Evolutionary conservation across 1,140 invertebrate genomes (phyloP).

Genomic region (Venustaconcha ellipsiformis): DNA sequence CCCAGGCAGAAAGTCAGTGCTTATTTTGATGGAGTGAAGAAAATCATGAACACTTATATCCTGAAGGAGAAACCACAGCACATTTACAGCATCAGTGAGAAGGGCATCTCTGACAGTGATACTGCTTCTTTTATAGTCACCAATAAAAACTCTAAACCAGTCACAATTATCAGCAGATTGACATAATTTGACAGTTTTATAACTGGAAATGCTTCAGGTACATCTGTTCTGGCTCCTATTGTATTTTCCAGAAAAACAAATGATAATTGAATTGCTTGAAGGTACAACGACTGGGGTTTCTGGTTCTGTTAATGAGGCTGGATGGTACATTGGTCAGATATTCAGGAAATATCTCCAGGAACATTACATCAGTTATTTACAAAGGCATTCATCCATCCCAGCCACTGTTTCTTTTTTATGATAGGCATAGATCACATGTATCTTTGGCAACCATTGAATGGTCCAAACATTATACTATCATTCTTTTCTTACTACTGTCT

Average conservation of each 20-base stretch:
- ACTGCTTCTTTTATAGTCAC: too few species aligned
- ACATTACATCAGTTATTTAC: slow-evolving; percentile 29
- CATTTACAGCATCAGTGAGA: slow-evolving; percentile 60
- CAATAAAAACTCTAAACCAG: too few species aligned
- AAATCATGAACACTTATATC: slow-evolving; percentile 18
- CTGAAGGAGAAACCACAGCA: slow-evolving; percentile 50
- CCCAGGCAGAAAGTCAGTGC: not conserved
- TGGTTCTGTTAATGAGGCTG: slow-evolving; percentile 17
- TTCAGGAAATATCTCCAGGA: slow-evolving; percentile 22
- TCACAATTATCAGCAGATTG: too few species aligned
- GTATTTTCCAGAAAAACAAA: slow-evolving; percentile 65
- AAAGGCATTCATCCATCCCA: not conserved
- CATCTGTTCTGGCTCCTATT: slow-evolving; percentile 56
- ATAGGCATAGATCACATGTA: slow-evolving; percentile 23
- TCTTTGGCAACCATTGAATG: slow-evolving; percentile 18
- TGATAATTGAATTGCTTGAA: slow-evolving; percentile 47
- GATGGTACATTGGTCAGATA: slow-evolving; percentile 31
- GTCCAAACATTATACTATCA: slow-evolving; percentile 22
- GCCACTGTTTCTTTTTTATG: slow-evolving; percentile 15
- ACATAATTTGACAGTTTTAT: too few species aligned
- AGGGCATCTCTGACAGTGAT: slow-evolving; percentile 43
- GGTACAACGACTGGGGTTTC: slow-evolving; percentile 18
- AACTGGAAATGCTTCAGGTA: too few species aligned
- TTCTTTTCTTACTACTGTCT: slow-evolving; percentile 28
- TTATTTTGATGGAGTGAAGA: slow-evolving; percentile 10